Base-by-base conservation (phyloP, 1,140 invertebrate genomes). In the Anastrepha obliqua region DNA sequence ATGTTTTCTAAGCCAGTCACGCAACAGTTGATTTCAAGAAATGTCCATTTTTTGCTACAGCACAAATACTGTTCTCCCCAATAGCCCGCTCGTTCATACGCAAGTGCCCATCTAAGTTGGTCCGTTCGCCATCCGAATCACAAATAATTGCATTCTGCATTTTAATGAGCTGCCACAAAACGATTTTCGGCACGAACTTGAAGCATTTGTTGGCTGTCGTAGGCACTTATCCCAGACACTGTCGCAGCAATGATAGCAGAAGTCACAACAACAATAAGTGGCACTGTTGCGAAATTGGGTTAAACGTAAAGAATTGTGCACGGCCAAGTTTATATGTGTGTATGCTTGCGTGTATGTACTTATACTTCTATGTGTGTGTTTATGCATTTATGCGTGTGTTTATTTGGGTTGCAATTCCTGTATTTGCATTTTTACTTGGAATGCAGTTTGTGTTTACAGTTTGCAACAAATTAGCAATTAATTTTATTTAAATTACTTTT, bases 91-190 rank as follows among this genome's bases (percentile, higher is more conserved):
- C 29, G 29, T 1, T 29, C 29, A 74, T 42, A 74, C 13, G 2
- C 42, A 74, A 39, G 39, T 11, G 13, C 65, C 39, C 0, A 67
- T 39, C 13, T 3, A 67, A 67, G 51, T 55, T 6, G 6, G 1
- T 8, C 51, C 6, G 51, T 55, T 2, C 51, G 2, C 51, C 74
- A 81, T 11, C 74, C 74, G 74, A 81, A 81, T 81, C 74, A 81
- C 74, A 81, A 81, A 81, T 81, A 81, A 81, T 81, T 81, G 74
- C 74, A 81, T 81, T 81, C 74, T 81, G 74, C 74, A 81, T 81
- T 81, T 81, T 81, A 81, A 81, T 81, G 74, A 81, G 74, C 74
- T 81, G 74, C 74, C 74, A 81, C 74, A 81, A 81, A 81, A 81
- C 74, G 74, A 55, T 81, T 81, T 81, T 81, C 74, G 74, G 74